Evolutionary conservation across 1,140 invertebrate species (phyloP).

Genomic region (Scaptodrosophila lebanonensis): DNA sequence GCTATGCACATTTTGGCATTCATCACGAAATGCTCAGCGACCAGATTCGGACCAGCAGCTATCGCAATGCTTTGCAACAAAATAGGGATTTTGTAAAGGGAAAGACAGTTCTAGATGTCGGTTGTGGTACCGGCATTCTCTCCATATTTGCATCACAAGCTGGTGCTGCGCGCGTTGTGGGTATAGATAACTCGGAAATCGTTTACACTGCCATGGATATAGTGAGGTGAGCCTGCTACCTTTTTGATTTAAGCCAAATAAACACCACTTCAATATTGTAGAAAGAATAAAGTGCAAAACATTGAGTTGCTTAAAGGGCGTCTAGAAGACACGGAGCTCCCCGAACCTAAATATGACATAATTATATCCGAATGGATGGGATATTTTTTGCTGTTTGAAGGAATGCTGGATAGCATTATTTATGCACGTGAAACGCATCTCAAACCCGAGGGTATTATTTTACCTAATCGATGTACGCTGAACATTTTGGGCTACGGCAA

Average conservation of each 20-base stretch:
- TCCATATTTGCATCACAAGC: slow-evolving; percentile 97
- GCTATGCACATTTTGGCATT: slow-evolving; percentile 98
- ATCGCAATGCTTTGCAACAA: slow-evolving; percentile 93
- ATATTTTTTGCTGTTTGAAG: slow-evolving; percentile 98
- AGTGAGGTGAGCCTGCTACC: slow-evolving; percentile 76
- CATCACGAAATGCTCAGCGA: slow-evolving; percentile 95
- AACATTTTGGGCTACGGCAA: slow-evolving; percentile 93
- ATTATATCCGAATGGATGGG: slow-evolving; percentile 99
- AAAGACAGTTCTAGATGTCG: slow-evolving; percentile 94
- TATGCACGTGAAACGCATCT: slow-evolving; percentile 94
- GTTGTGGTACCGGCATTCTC: slow-evolving; percentile 95
- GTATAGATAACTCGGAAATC: slow-evolving; percentile 93
- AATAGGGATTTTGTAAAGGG: slow-evolving; percentile 85
- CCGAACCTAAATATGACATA: slow-evolving; percentile 92
- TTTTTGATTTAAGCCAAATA: not conserved
- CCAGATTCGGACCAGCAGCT: slow-evolving; percentile 92
- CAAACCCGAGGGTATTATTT: slow-evolving; percentile 82
- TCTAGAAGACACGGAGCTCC: slow-evolving; percentile 91
- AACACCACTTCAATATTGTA: slow-evolving; percentile 24
- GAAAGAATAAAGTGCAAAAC: slow-evolving; percentile 83
- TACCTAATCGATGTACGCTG: slow-evolving; percentile 94
- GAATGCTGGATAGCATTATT: slow-evolving; percentile 96
- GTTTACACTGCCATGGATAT: slow-evolving; percentile 90
- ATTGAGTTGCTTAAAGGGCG: slow-evolving; percentile 86
- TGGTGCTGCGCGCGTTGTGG: slow-evolving; percentile 93